Conservation (phyloP, 1,140 invertebrate species). For the Oryctes rhinoceros region DNA sequence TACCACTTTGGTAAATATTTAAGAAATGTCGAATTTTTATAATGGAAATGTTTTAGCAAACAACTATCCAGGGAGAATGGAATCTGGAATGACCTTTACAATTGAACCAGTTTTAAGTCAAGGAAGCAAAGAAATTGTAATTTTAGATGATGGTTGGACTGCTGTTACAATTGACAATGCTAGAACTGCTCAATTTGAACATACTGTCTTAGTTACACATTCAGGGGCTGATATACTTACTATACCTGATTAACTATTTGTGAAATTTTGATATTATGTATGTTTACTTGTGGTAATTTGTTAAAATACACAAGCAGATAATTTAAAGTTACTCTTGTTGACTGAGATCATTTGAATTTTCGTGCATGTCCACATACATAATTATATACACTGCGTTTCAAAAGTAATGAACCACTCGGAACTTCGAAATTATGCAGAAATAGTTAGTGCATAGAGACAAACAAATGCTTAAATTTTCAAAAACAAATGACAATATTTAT, state of each 20-base stretch:
- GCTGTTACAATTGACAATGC: conserved; percentile 79
- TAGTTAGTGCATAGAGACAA: too few relatives aligned
- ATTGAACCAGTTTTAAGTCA: conserved; percentile 90
- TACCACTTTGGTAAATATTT: conserved; percentile 73
- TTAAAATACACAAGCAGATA: too few relatives aligned
- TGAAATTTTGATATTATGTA: not conserved
- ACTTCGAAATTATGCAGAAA: too few relatives aligned
- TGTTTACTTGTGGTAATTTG: too few relatives aligned
- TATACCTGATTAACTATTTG: conserved; percentile 44
- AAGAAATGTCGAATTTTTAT: not conserved
- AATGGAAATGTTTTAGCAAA: conserved; percentile 67
- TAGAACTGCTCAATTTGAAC: conserved; percentile 89
- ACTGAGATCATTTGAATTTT: too few relatives aligned
- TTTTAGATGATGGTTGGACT: conserved; percentile 91
- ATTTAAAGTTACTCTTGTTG: too few relatives aligned
- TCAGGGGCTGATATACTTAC: conserved; percentile 78
- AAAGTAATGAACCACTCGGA: too few relatives aligned
- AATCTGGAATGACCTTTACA: conserved; percentile 91
- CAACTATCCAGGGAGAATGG: conserved; percentile 76
- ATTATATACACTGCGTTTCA: too few relatives aligned
- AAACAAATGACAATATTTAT: too few relatives aligned
- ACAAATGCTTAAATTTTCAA: too few relatives aligned
- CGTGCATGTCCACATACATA: too few relatives aligned
- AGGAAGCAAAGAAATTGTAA: conserved; percentile 71
- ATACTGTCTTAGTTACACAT: conserved; percentile 87